Base-by-base conservation (phyloP, 2,888 invertebrate genomes). In the Ormyrus pomaceus region DNA sequence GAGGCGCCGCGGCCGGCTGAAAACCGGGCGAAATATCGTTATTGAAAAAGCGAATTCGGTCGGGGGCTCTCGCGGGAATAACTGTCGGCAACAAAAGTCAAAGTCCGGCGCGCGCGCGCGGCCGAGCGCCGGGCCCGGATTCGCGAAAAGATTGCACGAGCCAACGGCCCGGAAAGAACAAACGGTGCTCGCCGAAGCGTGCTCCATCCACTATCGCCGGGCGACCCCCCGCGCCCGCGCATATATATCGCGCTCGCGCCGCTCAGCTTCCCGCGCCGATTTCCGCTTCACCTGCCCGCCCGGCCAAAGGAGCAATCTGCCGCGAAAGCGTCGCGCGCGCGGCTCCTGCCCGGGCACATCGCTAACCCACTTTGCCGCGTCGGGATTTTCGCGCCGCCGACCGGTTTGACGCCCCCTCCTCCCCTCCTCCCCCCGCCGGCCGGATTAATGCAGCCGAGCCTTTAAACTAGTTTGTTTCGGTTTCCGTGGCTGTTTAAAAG, bases 61-160 rank as follows among this genome's bases (percentile, higher is more conserved):
- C 48, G 5, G 58, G 8, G 58, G 19, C 59, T 76, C 82, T 34
- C 4, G 81, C 83, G 83, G 34, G 82, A 83, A 83, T 83, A 83
- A 82, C 81, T 82, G 83, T 83, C 83, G 82, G 82, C 84, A 83
- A 84, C 83, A 82, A 83, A 77, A 71, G 82, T 83, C 83, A 72
- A 83, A 84, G 34, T 83, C 83, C 84, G 84, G 81, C 80, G 82
- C 82, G 84, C 81, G 4, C 83, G 82, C 83, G 82, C 83, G 83
- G 87, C 86, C 84, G 34, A 83, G 81, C 83, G 85, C 88, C 88
- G n/a, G n/a, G 87, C 88, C 86, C 88, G 89, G 88, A 89, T 89
- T 89, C 88, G 88, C 88, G 89, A 89, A 90, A 89, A 90, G 89
- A 89, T 90, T 88, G 89, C 88, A 89, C 88, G 88, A 88, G 84